Evolutionary conservation across 2,888 invertebrate species (phyloP), one percentile per base, ranked within the genome.

Genomic region (Troides helena): DNA sequence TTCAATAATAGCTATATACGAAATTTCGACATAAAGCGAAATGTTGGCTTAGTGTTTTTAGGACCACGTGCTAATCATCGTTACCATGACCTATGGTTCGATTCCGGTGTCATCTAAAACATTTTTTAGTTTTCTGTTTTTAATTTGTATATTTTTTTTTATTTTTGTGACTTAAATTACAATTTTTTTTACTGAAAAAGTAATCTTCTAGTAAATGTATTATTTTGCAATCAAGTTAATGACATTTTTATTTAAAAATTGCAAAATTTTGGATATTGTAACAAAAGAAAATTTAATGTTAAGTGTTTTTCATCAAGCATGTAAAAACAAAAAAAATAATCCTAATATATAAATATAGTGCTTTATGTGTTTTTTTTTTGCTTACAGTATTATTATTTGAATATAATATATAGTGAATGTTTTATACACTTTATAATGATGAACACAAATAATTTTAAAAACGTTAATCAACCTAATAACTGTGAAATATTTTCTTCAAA

Each of bases 11-110:
- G 43, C 53, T 18, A 62, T 53, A 39, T 66, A 30, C 72, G 69
- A 72, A 64, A 74, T 77, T 73, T 83, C 74, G 82, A 77, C 61
- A 70, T 75, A 73, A 75, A 68, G 72, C 66, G 72, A 81, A 76
- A 80, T 79, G 78, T 78, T 79, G 81, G 77, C 77, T 70, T 75
- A 69, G 73, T 71, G 70, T 66, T 72, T 69, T 72, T 74, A 71
- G 73, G 66, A 75, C 74, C 77, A 77, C 77, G 76, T 77, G 77
- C 71, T 59, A 17, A 65, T 61, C 58, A 69, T 25, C n/a, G 25
- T 75, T 77, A 76, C 72, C 72, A 69, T 70, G 78, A 76, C 74
- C 30, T 80, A 72, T 74, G 84, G 86, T 87, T 87, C 87, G 80
- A 85, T 78, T 79, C 86, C 76, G 71, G 72, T 68, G 72, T 65